A percentile compares a stretch with the other conserved stretches of the same genome.
Evolutionary conservation across 2,113 vertebrate species (phyloP).

Genomic region (Periophthalmus modestus): DNA sequence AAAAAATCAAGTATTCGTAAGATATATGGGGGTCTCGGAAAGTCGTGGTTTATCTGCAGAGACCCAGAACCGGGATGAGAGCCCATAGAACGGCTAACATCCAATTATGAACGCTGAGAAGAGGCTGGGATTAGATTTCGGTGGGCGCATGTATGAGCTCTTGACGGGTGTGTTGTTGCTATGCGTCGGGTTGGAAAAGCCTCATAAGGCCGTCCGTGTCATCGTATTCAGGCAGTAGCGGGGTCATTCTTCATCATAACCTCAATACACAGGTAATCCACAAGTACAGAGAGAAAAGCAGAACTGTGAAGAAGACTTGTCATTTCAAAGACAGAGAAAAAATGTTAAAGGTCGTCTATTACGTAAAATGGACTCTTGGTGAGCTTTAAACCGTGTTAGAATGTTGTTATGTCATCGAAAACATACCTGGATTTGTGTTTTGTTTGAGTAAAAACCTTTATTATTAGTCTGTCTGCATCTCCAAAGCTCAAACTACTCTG

Average conservation of each 20-base stretch:
- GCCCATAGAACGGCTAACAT: conserved; percentile 41
- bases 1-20: conserved; percentile 13
- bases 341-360: background rate
- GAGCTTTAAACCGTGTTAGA: no score
- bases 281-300: conserved; percentile 51
- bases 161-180: conserved; percentile 65
- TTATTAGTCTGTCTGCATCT: no score
- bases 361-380: no score
- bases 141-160: conserved; percentile 46
- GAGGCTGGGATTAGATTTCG: conserved; percentile 63
- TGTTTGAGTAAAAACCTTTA: no score
- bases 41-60: conserved; percentile 31
- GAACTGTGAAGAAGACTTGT: conserved; percentile 44
- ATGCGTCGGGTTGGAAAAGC: conserved; percentile 55
- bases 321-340: conserved; percentile 37
- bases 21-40: conserved; percentile 1
- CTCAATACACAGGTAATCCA: conserved; percentile 67
- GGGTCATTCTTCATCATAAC: conserved; percentile 70
- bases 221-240: conserved; percentile 42
- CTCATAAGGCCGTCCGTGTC: conserved; percentile 55
- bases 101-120: conserved; percentile 55
- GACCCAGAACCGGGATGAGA: conserved; percentile 35
- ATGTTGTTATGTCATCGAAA: no score
- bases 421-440: no score
- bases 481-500: no score